Base-by-base conservation (phyloP, 1,140 invertebrate genomes). In the Drosophila elegans region DNA sequence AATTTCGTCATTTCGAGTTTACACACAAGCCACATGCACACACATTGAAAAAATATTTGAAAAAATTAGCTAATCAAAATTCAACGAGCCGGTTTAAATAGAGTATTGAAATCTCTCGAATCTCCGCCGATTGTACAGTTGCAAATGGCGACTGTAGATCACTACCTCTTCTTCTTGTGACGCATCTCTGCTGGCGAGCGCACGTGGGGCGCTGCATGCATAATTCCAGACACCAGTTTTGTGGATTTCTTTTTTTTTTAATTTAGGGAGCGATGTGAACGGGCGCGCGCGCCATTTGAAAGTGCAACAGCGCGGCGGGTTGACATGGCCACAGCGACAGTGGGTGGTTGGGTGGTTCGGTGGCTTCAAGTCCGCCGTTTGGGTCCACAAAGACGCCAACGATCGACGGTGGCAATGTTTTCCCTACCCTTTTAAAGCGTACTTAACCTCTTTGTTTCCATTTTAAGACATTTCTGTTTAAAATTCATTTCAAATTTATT, bases 91-190 rank as follows among this genome's bases (percentile, higher is more conserved):
- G 42, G 42, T 32, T 32, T 27, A 6, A 53, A 27, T 6, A 7
- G n/a, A 54, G 12, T 16, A n/a, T n/a, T n/a, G n/a, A n/a, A n/a
- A n/a, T n/a, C n/a, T n/a, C n/a, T n/a, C n/a, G n/a, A n/a, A n/a
- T n/a, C n/a, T n/a, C n/a, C n/a, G n/a, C n/a, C 5, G 29, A 32
- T 6, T 32, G 29, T 4, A 32, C 5, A 32, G 29, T 32, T 4
- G 29, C 4, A 32, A 6, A 32, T 32, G 29, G 13, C 48, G 60
- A 52, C 10, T 34, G 32, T 2, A 52, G 13, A n/a, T 16, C 48
- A 48, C 67, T 85, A 91, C 90, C 90, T 90, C 74, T 91, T 91
- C 90, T 91, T 91, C 53, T 91, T 91, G 62, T 91, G 90, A 44
- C 90, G 80, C 86, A 90, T 89, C 74, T 91, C 86, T 21, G 90